Conservation (phyloP, 2,888 invertebrate genomes). For the Ophion ellenae region DNA sequence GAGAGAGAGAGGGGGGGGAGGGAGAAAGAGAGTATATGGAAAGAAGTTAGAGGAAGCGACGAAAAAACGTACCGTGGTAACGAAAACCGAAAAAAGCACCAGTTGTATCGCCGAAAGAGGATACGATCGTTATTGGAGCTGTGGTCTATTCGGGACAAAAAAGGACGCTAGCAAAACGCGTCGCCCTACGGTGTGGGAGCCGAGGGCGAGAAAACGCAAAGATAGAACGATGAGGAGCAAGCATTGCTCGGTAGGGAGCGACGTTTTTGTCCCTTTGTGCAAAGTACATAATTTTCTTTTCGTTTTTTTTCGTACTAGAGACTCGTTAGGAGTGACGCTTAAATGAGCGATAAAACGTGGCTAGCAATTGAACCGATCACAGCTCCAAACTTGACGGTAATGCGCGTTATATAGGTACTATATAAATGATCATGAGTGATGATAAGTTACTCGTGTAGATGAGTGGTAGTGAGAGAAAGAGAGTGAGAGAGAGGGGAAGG, state of each 20-base stretch:
- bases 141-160: slow-evolving; percentile 66
- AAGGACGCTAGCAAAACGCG: slow-evolving; percentile 10
- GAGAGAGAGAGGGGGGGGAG: slow-evolving; percentile 19
- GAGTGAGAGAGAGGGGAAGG: slow-evolving; percentile 25
- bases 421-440: slow-evolving; percentile 73
- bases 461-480: slow-evolving; percentile 61
- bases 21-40: slow-evolving; percentile 3
- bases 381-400: slow-evolving; percentile 77
- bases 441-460: slow-evolving; percentile 66
- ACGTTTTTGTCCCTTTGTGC: background rate
- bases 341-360: background rate
- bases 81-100: slow-evolving; percentile 53
- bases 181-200: slow-evolving; percentile 9
- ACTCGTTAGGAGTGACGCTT: background rate
- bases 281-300: background rate
- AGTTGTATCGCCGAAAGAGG: slow-evolving; percentile 74
- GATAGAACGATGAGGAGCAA: background rate
- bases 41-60: background rate
- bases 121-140: slow-evolving; percentile 73
- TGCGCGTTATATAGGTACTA: slow-evolving; percentile 78
- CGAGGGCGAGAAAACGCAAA: background rate
- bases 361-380: slow-evolving; percentile 72
- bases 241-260: background rate
- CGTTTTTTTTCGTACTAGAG: background rate
- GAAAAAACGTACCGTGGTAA: slow-evolving; percentile 25